phyloP scores from a whole-genome alignment of 2,888 invertebrate species.

The Pollenia angustigena region DNA sequence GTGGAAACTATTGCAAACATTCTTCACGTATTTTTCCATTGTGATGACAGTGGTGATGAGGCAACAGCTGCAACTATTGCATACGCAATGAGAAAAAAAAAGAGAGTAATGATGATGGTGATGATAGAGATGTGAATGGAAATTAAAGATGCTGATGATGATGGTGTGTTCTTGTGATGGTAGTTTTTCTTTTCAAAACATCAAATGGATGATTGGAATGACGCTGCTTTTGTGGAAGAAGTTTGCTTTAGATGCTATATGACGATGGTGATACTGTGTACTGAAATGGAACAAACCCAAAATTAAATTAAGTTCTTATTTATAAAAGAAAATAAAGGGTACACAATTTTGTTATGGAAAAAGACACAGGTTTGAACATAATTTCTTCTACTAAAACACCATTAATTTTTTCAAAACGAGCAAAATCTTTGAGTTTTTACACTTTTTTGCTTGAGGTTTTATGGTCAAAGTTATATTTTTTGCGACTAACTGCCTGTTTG shows the following conservation, averaged over 20 bases:
- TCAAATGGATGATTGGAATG: background rate
- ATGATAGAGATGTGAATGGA: background rate
- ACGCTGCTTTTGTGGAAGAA: conserved; percentile 8
- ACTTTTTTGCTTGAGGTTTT: too few species aligned
- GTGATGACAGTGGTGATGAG: conserved; percentile 62
- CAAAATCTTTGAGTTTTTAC: too few species aligned
- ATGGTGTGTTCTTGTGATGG: conserved; percentile 17
- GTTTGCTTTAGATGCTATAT: background rate
- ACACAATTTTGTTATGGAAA: background rate
- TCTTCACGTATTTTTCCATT: conserved; percentile 48
- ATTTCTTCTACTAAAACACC: too few species aligned
- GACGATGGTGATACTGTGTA: conserved; percentile 24
- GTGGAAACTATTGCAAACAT: conserved; percentile 30
- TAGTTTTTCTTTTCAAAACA: conserved; percentile 15
- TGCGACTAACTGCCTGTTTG: too few species aligned
- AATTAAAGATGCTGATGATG: conserved; percentile 7
- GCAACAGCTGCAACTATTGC: conserved; percentile 74
- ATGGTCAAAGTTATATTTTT: too few species aligned
- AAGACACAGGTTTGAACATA: too few species aligned
- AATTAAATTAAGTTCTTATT: conserved; percentile 41
- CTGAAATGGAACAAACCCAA: conserved; percentile 45
- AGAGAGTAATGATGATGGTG: conserved; percentile 27
- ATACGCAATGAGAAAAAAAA: conserved; percentile 70
- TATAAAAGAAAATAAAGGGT: conserved; percentile 24
- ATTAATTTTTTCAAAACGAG: too few species aligned